Evolutionary conservation across 2,113 vertebrate genomes (phyloP).

Genomic region (Corvus hawaiiensis): DNA sequence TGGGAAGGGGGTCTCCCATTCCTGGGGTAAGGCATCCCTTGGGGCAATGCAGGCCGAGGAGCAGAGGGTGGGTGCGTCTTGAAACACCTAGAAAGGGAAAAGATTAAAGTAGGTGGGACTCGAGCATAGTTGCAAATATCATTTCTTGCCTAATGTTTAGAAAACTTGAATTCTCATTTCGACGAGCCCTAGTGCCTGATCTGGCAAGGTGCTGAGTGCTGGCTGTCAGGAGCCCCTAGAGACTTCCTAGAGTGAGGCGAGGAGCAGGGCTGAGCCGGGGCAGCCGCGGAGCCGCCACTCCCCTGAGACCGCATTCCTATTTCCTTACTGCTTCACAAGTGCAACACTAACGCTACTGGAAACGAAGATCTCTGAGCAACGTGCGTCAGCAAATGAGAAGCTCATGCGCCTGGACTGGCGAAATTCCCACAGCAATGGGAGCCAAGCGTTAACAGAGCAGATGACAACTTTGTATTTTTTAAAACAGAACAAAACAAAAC

Average conservation of each 20-base stretch:
- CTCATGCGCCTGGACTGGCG: background rate
- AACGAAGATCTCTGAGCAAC: background rate
- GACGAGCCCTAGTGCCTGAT: conserved; percentile 65
- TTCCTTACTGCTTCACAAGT: conserved; percentile 47
- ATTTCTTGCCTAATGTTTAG: conserved; percentile 62
- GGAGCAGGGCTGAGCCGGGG: background rate
- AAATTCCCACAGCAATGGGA: background rate
- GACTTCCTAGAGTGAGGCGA: background rate
- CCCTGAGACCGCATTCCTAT: background rate
- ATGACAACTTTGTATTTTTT: conserved; percentile 52
- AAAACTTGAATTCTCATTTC: conserved; percentile 60
- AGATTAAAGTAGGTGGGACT: background rate
- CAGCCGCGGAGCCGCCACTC: background rate
- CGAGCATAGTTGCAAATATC: conserved; percentile 22
- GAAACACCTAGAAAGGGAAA: background rate
- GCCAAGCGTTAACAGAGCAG: background rate
- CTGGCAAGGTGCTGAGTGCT: conserved; percentile 62
- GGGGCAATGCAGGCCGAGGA: background rate
- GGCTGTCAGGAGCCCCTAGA: conserved; percentile 39
- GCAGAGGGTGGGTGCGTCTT: background rate
- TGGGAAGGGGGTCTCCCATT: background rate
- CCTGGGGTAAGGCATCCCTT: background rate
- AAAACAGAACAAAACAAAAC: background rate
- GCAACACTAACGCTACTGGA: conserved; percentile 33
- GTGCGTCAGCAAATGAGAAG: background rate